Percentiles rank a stretch among this genome's conserved stretches.
These are phyloP conservation scores for Eilema depressum DNA, from an alignment of 2,888 invertebrate genomes.

Conservation along the genomic window DNA sequence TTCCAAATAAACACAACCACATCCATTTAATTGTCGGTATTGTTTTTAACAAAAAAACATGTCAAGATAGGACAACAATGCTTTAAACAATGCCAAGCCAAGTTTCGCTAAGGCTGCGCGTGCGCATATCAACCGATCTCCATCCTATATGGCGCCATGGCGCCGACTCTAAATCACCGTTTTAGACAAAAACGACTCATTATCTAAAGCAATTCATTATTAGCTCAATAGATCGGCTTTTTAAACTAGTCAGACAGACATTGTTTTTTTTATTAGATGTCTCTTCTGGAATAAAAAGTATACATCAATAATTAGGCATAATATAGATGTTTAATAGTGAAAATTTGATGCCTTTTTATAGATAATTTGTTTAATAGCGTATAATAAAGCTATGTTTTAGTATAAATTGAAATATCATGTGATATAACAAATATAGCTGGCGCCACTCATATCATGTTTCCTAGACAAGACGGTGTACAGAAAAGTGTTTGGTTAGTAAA, in stretches of 20 bases:
- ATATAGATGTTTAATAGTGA: slow-evolving; percentile 1
- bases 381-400: slow-evolving; percentile 10
- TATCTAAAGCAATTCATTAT: slow-evolving; percentile 57
- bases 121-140: slow-evolving; percentile 64
- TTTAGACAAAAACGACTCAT: slow-evolving; percentile 58
- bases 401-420: slow-evolving; percentile 11
- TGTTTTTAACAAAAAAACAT: slow-evolving; percentile 30
- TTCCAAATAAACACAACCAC: slow-evolving; percentile 12
- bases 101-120: slow-evolving; percentile 54
- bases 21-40: slow-evolving; percentile 15
- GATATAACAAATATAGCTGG: slow-evolving; percentile 1
- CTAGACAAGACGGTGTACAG: no score
- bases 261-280: slow-evolving; percentile 25
- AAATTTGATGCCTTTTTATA: slow-evolving; percentile 3
- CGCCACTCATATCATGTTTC: background rate
- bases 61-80: slow-evolving; percentile 33
- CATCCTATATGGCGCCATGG: slow-evolving; percentile 69
- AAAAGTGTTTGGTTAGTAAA: no score
- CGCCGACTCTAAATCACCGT: slow-evolving; percentile 68
- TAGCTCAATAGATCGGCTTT: slow-evolving; percentile 29
- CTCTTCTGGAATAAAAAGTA: slow-evolving; percentile 28
- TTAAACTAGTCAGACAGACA: slow-evolving; percentile 28
- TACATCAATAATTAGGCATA: slow-evolving; percentile 29
- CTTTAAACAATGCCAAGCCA: slow-evolving; percentile 27
- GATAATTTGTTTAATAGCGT: slow-evolving; percentile 2